Base-by-base conservation (phyloP, 2,888 invertebrate species). In the Macropis europaea region DNA sequence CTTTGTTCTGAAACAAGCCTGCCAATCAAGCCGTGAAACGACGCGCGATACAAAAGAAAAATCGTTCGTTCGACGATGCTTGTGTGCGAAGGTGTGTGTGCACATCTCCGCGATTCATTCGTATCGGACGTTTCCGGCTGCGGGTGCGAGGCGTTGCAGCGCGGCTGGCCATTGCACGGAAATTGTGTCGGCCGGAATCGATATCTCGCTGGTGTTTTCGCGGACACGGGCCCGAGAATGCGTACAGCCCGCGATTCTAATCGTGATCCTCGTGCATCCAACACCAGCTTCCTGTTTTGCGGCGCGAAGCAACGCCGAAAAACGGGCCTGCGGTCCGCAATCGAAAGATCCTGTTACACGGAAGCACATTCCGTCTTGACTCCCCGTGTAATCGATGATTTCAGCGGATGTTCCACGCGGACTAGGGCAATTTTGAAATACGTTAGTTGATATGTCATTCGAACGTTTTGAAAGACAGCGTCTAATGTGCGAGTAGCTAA, bases 151-250 rank as follows among this genome's bases (percentile, higher is more conserved):
- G n/a, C 36, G 26, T 15, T 11, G 26, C 19, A n/a, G 17, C 48
- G 17, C 15, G 24, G 6, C 32, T 28, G 42, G 30, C 28, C 57
- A 26, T 28, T 32, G 42, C 52, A 32, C 62, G 69, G 70, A 71
- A 73, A 73, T 78, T 68, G 64, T 43, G 60, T 60, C 70, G 68
- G 54, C 76, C 36, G 34, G 68, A 69, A 78, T 76, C 79, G 73
- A 79, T 78, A 76, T 52, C 68, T 54, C 64, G 47, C 15, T 30
- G 59, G 30, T 64, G 60, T 72, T 69, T 77, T 69, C 54, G 45
- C 36, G 36, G 22, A 40, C 36, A 32, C 26, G 24, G 15, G 13
- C 28, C 43, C 45, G 61, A 53, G 50, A 53, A 9, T 11, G 28
- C 9, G 19, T 9, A n/a, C 6, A 26, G 9, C 11, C n/a, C 17